These are phyloP conservation scores for Scopus umbretta DNA, from an alignment of 2,113 vertebrate genomes.

Conservation along the genomic window DNA sequence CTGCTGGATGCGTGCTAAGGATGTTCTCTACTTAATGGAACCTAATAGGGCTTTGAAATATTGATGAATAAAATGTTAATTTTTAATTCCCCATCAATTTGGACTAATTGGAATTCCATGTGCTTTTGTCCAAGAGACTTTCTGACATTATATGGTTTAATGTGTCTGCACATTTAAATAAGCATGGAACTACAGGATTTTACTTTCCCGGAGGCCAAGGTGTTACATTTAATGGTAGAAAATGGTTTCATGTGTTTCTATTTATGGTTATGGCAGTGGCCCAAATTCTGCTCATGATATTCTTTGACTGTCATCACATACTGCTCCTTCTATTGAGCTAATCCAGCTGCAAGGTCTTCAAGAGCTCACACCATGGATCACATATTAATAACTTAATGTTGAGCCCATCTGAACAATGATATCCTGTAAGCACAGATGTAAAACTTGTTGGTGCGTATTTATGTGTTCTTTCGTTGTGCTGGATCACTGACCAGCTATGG, in stretches of 20 bases:
- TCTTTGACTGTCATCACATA: not conserved
- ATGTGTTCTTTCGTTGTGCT: not conserved
- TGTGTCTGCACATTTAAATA: not conserved
- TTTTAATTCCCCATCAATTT: slow-evolving; percentile 50
- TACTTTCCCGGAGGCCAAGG: not conserved
- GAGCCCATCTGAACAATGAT: not conserved
- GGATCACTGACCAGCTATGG: not conserved
- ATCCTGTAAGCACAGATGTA: not conserved
- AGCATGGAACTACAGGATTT: not conserved
- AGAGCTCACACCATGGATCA: not conserved
- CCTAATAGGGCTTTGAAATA: slow-evolving; percentile 23
- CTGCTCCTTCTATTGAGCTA: not conserved
- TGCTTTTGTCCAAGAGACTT: slow-evolving; percentile 32
- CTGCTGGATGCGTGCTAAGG: not conserved
- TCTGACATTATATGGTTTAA: not conserved
- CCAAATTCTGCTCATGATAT: not conserved
- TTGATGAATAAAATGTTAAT: slow-evolving; percentile 49
- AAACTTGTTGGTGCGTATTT: not conserved
- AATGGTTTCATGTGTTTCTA: not conserved
- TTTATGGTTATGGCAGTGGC: not conserved
- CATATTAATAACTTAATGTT: not conserved
- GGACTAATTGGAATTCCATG: slow-evolving; percentile 35
- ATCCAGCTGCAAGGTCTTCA: not conserved
- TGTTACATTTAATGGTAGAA: not conserved
- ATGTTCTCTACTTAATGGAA: not conserved